phyloP scores from a whole-genome alignment of 2,113 vertebrate species.

The Lasiurus cinereus region DNA sequence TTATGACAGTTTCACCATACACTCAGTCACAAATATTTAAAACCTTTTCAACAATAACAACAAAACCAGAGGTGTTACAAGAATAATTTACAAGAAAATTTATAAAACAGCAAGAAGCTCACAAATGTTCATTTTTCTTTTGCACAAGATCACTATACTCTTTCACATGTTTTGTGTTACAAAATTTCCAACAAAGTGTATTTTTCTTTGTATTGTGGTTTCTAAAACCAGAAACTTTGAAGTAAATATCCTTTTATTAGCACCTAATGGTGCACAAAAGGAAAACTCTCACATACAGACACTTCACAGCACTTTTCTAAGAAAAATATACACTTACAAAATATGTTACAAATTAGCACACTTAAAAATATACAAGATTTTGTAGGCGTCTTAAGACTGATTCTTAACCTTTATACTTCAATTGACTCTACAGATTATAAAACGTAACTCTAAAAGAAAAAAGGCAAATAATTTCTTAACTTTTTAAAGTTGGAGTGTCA shows the following conservation, averaged over 20 bases:
- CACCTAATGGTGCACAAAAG: constrained; percentile 98
- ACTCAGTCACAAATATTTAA: constrained; percentile 99
- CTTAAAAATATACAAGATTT: constrained; percentile 99
- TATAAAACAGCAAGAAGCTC: constrained; percentile 99
- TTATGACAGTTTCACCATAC: constrained; percentile 99
- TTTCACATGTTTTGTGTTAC: constrained; percentile 99
- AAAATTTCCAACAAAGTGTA: constrained; percentile 99
- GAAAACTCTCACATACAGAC: constrained; percentile 97
- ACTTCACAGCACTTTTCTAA: constrained; percentile 99
- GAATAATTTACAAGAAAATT: constrained; percentile 99
- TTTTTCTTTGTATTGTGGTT: constrained; percentile 99
- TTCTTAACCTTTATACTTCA: constrained; percentile 99
- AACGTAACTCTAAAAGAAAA: constrained; percentile 97
- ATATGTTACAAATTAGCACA: constrained; percentile 99
- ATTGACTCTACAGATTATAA: constrained; percentile 99
- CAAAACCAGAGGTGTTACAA: constrained; percentile 99
- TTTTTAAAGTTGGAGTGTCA: constrained; percentile 98
- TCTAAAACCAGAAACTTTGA: constrained; percentile 99
- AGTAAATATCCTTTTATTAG: constrained; percentile 99
- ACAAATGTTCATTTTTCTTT: constrained; percentile 99
- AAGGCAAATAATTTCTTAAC: constrained; percentile 97
- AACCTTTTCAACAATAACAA: constrained; percentile 99
- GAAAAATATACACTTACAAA: constrained; percentile 99
- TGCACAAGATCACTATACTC: constrained; percentile 99
- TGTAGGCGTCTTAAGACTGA: constrained; percentile 98